These are phyloP conservation scores for Troides aeacus DNA, from an alignment of 2,888 invertebrate species.

Conservation along the genomic window DNA sequence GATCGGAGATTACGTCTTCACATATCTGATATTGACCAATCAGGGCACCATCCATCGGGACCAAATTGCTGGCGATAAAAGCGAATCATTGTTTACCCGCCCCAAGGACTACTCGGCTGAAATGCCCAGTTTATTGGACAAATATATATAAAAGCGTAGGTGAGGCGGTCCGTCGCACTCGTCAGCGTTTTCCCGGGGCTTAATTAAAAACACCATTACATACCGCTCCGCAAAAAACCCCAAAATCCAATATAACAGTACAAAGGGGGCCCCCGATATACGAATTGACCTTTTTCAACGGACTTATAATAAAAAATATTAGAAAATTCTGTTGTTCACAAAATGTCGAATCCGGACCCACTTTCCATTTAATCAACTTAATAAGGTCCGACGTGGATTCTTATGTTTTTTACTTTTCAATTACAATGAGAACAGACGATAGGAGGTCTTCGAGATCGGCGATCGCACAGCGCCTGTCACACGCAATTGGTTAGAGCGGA, in stretches of 20 bases:
- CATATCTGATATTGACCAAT: conserved; percentile 25
- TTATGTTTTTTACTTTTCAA: conserved; percentile 14
- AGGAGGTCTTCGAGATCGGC: conserved; percentile 13
- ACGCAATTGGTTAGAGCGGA: conserved; percentile 15
- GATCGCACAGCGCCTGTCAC: conserved; percentile 19
- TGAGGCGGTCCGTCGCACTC: conserved; percentile 8
- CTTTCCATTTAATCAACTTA: conserved; percentile 27
- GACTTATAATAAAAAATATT: conserved; percentile 21
- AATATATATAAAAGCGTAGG: conserved; percentile 5
- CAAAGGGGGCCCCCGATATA: conserved; percentile 15
- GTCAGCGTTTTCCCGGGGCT: conserved; percentile 7
- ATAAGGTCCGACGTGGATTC: conserved; percentile 19
- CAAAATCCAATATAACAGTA: conserved; percentile 22
- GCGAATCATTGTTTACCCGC: conserved; percentile 23
- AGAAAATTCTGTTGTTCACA: conserved; percentile 19
- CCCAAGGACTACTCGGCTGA: neutral
- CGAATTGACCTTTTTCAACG: conserved; percentile 20
- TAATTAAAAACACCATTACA: conserved; percentile 30
- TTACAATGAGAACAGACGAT: conserved; percentile 18
- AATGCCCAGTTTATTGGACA: conserved; percentile 1
- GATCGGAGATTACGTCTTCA: conserved; percentile 24
- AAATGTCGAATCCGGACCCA: conserved; percentile 6
- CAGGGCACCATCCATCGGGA: conserved; percentile 16
- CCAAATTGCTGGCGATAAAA: conserved; percentile 26
- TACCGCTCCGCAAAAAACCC: conserved; percentile 13